A percentile compares a stretch with the other conserved stretches of the same genome.
Evolutionary conservation across 2,797 vertebrate species (phyloP).

Genomic region (Hydrocynus forskahlii): DNA sequence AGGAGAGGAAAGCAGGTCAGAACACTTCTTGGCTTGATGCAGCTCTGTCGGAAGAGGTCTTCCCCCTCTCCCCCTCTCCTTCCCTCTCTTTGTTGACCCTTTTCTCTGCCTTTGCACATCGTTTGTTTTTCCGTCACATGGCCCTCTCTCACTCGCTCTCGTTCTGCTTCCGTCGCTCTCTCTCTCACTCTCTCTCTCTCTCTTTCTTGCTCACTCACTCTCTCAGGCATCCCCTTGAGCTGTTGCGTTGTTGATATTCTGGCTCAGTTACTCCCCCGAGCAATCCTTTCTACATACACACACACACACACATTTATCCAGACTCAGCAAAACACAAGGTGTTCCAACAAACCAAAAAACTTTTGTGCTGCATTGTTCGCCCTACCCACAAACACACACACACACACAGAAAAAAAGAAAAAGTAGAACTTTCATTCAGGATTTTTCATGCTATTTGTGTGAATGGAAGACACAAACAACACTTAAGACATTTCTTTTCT

Average conservation of each 20-base stretch:
- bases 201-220: not conserved
- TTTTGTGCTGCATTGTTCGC: not conserved
- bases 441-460: conserved; percentile 29
- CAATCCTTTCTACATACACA: too few species aligned
- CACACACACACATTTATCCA: not conserved
- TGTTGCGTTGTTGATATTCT: conserved; percentile 49
- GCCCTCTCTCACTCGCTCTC: conserved; percentile 32
- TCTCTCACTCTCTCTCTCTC: conserved; percentile 30
- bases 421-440: conserved; percentile 25
- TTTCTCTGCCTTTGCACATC: conserved; percentile 60
- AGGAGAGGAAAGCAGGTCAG: conserved; percentile 29
- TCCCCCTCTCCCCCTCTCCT: conserved; percentile 37
- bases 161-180: conserved; percentile 24
- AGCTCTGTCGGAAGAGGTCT: conserved; percentile 55
- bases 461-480: conserved; percentile 30
- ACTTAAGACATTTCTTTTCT: conserved; percentile 28
- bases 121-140: conserved; percentile 51
- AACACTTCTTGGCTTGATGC: conserved; percentile 45
- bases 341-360: not conserved
- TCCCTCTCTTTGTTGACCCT: conserved; percentile 58
- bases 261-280: conserved; percentile 11
- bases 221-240: not conserved
- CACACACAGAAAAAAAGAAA: not conserved
- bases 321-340: not conserved
- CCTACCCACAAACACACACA: not conserved